Base-by-base conservation (phyloP, 2,888 invertebrate species). In the Cremastinae sp. region DNA sequence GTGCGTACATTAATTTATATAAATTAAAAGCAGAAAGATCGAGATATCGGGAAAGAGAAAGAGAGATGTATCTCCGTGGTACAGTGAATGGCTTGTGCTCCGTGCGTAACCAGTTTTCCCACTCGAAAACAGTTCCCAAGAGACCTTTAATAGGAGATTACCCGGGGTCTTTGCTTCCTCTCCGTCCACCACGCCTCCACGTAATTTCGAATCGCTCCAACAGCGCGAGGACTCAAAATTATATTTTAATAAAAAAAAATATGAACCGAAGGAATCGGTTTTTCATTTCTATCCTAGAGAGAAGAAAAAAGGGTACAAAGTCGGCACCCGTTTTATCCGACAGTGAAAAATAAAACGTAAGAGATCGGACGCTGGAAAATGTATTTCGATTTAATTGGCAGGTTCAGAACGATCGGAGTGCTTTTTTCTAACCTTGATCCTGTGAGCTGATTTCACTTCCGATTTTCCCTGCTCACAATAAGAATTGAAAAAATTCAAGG, bases 21-120 rank as follows among this genome's bases (percentile, higher is more conserved):
- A 41, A 35, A 64, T 64, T 64, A 53, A 28, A 28, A 28, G 22
- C 41, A 12, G 7, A 12, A 10, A 41, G 64, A 64, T 39, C 9
- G 51, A 22, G 22, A 51, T 9, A 51, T 1, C 9, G 22, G 22
- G 22, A 51, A n/a, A 51, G 49, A 49, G 51, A 51, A 28, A 35
- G 39, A 41, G 51, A 53, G 73, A 76, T 58, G 68, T 64, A n/a
- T 72, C 61, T 53, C 41, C 45, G 39, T 3, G 28, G 28, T 28
- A 59, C n/a, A 45, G 76, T 73, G 76, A 76, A 73, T 72, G 73
- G 75, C 39, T 61, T 58, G 53, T 43, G 45, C 53, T 69, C 37
- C 68, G 12, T 41, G 35, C 43, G 59, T 69, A 76, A 73, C 76
- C 76, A 76, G 76, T 76, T 76, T 76, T 76, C 76, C 73, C 76